Evolutionary conservation across 2,797 vertebrate species (phyloP).

Genomic region (Lycodopsis pacificus): DNA sequence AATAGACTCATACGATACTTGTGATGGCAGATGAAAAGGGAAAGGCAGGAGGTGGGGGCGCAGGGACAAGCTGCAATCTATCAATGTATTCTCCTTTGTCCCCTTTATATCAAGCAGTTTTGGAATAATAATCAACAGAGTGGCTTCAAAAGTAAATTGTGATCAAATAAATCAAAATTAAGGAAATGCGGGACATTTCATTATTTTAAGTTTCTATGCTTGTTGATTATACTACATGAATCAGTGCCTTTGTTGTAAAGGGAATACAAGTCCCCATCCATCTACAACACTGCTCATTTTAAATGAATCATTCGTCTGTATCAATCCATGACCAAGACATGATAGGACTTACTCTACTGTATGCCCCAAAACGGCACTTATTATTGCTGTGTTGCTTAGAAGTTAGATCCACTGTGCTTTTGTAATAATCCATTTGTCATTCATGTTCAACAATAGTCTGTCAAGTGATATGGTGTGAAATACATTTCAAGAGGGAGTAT

Average conservation of each 20-base stretch:
- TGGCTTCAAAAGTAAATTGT: not conserved
- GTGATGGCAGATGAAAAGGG: slow-evolving; percentile 48
- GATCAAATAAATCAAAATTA: not conserved
- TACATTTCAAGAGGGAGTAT: slow-evolving; percentile 64
- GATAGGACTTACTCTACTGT: not conserved
- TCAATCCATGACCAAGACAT: not conserved
- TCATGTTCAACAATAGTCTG: slow-evolving; percentile 51
- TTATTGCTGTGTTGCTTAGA: not conserved
- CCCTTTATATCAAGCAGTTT: slow-evolving; percentile 1
- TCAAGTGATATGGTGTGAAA: slow-evolving; percentile 65
- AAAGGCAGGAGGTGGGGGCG: slow-evolving; percentile 46
- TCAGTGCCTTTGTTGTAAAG: not conserved
- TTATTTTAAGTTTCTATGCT: not conserved
- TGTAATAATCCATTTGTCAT: not conserved
- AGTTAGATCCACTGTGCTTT: not conserved
- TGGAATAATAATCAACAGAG: not conserved
- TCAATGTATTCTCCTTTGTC: slow-evolving; percentile 21
- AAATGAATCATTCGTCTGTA: not conserved
- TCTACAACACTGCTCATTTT: not conserved
- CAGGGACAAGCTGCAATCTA: slow-evolving; percentile 15
- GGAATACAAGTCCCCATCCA: not conserved
- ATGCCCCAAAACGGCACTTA: not conserved
- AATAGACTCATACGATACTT: slow-evolving; percentile 40
- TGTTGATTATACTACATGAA: not conserved
- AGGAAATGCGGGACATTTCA: not conserved